Conservation (phyloP, 1,140 invertebrate species). For the Procambarus clarkii region DNA sequence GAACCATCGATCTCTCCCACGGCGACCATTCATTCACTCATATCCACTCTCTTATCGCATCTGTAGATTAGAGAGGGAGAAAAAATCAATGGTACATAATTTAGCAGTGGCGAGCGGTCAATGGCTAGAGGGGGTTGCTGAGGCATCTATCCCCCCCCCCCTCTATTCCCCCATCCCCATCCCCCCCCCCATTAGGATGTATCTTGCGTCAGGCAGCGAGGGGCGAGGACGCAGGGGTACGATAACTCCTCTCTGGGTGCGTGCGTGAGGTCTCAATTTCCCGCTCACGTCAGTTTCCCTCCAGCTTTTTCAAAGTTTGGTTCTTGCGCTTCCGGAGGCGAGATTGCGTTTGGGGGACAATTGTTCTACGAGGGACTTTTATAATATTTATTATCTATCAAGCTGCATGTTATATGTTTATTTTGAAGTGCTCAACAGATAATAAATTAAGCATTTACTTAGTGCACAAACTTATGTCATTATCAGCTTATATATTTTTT, state of each 20-base stretch:
- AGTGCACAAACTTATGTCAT: no score
- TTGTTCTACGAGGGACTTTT: background rate
- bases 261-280: constrained; percentile 15
- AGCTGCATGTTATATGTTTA: background rate
- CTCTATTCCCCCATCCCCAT: no score
- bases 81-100: background rate
- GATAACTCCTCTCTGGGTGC: background rate
- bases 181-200: background rate
- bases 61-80: background rate
- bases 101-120: background rate
- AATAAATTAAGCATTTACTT: background rate
- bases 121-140: background rate
- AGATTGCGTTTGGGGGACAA: background rate
- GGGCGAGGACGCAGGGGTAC: background rate
- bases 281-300: background rate
- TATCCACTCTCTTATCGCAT: background rate
- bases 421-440: background rate
- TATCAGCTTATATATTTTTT: no score
- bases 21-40: background rate
- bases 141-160: background rate
- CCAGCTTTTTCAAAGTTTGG: background rate
- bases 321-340: background rate
- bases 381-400: background rate
- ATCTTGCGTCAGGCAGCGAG: background rate
- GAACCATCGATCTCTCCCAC: background rate